These are phyloP conservation scores for Notiomystis cincta DNA, from an alignment of 2,113 vertebrate genomes.

Conservation along the genomic window DNA sequence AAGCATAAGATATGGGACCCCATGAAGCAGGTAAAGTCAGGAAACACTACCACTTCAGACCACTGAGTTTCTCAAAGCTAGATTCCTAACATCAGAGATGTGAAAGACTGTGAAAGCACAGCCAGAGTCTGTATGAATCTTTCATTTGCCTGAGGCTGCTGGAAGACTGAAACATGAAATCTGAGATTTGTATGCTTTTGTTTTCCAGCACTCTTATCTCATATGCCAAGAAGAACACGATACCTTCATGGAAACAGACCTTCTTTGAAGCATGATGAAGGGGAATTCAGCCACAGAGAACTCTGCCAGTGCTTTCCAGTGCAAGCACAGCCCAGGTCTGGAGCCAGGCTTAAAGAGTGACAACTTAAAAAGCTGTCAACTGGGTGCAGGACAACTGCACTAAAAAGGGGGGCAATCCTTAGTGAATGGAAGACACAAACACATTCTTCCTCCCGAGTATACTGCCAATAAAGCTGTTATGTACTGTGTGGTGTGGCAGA, in stretches of 20 bases:
- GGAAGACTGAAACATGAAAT: neutral
- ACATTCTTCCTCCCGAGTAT: neutral
- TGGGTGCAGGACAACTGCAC: neutral
- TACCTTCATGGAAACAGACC: neutral
- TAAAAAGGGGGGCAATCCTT: neutral
- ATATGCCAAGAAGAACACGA: neutral
- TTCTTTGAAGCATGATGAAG: accelerated
- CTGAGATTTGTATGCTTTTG: neutral
- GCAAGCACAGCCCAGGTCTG: neutral
- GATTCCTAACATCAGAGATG: neutral
- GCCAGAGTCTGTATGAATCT: neutral
- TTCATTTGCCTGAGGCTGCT: neutral
- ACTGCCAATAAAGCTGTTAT: neutral
- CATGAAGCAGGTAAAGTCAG: neutral
- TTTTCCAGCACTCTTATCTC: neutral
- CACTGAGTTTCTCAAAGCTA: neutral
- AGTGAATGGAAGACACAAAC: neutral
- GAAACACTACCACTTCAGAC: neutral
- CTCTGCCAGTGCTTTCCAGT: neutral
- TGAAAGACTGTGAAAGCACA: neutral
- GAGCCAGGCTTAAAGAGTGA: neutral
- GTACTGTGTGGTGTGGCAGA: neutral
- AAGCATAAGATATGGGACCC: neutral
- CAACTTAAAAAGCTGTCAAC: too few species aligned
- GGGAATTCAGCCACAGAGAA: neutral